Evolutionary conservation across 2,113 vertebrate species (phyloP), one percentile per base, ranked within the genome.

Genomic region (Polypterus senegalus): DNA sequence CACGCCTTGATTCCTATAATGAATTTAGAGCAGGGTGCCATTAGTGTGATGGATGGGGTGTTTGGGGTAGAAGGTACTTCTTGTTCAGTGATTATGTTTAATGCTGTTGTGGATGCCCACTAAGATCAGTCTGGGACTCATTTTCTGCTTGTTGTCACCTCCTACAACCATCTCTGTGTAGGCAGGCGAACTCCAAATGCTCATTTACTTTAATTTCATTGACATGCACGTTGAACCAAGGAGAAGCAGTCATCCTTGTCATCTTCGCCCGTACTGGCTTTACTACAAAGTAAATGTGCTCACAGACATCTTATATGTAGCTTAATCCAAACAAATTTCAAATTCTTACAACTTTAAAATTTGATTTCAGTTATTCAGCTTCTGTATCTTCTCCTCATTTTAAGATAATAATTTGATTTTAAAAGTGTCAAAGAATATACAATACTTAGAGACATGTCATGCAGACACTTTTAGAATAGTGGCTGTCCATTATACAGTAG

Each of bases 1-100:
- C 77, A 74, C 6, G 75, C 75, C 57, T 67, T 69, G 72, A 76
- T 77, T 62, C 69, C 77, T 69, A 71, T 77, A 73, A 76, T 80
- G 57, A 47, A 66, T 70, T 71, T 64, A 57, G 44, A 48, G 71
- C 65, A 74, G 76, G 71, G 76, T 70, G 65, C 71, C 68, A 62
- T 77, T 73, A 74, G 63, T 62, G 49, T 69, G 66, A 76, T 63
- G 71, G 68, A 61, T 73, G 67, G 65, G 65, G 68, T 68, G 66
- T 72, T 79, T 70, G 58, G 58, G 61, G 61, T 44, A 70, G 49
- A 67, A 61, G 62, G 66, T 66, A 69, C 62, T 54, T 67, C 66
- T 71, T 66, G 75, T 71, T 72, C 70, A 9, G 62, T 62, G 63
- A 77, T 79, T 70, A 70, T 56, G 63, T 74, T 56, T 71, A 74